Percentiles rank a stretch among this genome's conserved stretches.
Evolutionary conservation across 2,888 invertebrate species (phyloP).

Genomic region (Tenthredo livida): DNA sequence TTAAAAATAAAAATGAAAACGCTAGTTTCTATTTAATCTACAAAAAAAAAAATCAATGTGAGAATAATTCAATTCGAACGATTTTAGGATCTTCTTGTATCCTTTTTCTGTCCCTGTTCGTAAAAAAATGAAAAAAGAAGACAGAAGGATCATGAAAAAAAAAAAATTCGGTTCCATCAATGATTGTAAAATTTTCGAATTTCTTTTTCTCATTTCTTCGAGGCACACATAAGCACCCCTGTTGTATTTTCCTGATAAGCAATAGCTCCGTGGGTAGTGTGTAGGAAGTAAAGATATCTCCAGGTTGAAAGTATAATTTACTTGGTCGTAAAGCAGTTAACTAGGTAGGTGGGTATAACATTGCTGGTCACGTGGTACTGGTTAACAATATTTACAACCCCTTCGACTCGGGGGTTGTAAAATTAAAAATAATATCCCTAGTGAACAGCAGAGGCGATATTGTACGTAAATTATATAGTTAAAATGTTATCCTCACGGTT

Average conservation of each 20-base stretch:
- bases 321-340: constrained; percentile 43
- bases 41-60: background rate
- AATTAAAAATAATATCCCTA: constrained; percentile 36
- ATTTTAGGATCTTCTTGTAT: too few species aligned
- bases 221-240: background rate
- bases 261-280: background rate
- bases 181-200: background rate
- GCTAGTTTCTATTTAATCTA: background rate
- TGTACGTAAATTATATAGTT: constrained; percentile 4
- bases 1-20: background rate
- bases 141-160: too few species aligned
- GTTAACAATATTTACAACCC: constrained; percentile 48
- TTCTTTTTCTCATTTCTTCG: too few species aligned
- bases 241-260: background rate
- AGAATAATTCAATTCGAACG: too few species aligned
- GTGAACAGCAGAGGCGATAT: constrained; percentile 5
- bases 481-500: background rate
- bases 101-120: too few species aligned
- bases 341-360: constrained; percentile 30
- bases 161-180: background rate
- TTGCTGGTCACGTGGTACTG: constrained; percentile 37
- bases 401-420: constrained; percentile 30
- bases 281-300: constrained; percentile 32
- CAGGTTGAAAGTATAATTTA: constrained; percentile 40
- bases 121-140: background rate